Base-by-base conservation (phyloP, 2,113 vertebrate genomes). In the Silurus glanis region DNA sequence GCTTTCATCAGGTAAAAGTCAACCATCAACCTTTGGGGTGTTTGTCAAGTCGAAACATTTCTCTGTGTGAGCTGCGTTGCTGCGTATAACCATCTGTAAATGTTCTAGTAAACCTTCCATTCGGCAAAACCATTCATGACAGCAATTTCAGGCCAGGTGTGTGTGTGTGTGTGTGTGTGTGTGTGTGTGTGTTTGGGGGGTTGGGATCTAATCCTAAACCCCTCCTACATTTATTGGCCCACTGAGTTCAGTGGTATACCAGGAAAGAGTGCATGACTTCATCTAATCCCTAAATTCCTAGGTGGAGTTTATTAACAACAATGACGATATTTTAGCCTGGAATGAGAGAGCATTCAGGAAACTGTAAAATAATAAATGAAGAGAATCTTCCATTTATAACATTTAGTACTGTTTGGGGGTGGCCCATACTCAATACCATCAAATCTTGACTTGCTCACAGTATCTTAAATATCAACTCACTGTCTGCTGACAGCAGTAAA, bases 1-100 rank as follows among this genome's bases (percentile, higher is more conserved):
- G 45, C 78, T 56, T 37, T 59, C 55, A 59, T 80, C 78, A 80
- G 25, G 16, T 80, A 80, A 80, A 80, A 59, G 78, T 59, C 78
- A 80, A 28, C n/a, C 16, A 80, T 59, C 78, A 59, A 21, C 56
- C 8, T 80, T 21, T 19, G 7, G 23, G 9, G 12, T 80, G 78
- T 21, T 59, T 59, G 7, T 59, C 25, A 59, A 21, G 55, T 10
- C 21, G 17, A 59, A 58, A 79, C 53, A n/a, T 58, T 45, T 56
- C 75, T 8, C 12, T 16, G 51, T 9, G 10, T 19, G n/a, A 6
- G 5, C 21, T 53, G 19, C 4, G 53, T 6, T 45, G 28, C 12
- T 59, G 55, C 25, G 37, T 16, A 53, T 53, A 53, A 76, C 49
- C 21, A 2, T 6, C 23, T 53, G n/a, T 6, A 13, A 76, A 76